These are phyloP conservation scores for Hormaphis cornu DNA, from an alignment of 1,140 invertebrate species.

Conservation along the genomic window DNA sequence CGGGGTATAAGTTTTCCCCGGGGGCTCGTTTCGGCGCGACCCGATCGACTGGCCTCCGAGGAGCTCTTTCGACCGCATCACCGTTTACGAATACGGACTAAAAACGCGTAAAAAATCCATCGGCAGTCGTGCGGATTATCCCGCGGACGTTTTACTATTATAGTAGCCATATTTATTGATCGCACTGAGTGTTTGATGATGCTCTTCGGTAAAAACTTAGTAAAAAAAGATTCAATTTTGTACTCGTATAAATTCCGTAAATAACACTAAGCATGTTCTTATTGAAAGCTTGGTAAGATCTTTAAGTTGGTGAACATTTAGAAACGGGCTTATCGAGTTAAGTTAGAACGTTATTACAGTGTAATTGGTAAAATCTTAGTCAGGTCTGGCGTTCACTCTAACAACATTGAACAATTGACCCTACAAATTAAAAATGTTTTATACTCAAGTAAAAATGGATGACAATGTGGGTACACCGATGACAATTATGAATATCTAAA, in stretches of 20 bases:
- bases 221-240: too few relatives aligned
- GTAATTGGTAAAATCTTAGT: constrained; percentile 1
- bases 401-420: neutral
- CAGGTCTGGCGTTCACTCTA: neutral
- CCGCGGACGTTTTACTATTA: too few relatives aligned
- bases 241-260: too few relatives aligned
- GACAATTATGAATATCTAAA: constrained; percentile 2
- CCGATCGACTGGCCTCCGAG: too few relatives aligned
- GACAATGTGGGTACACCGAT: constrained; percentile 1
- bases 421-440: neutral
- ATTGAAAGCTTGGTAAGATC: neutral
- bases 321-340: neutral
- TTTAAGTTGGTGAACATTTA: neutral
- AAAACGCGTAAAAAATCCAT: too few relatives aligned
- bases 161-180: neutral
- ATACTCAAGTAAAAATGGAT: neutral
- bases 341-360: neutral
- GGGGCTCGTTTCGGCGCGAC: neutral
- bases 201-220: neutral
- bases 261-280: too few relatives aligned
- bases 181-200: neutral
- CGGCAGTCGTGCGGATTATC: too few relatives aligned
- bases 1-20: neutral
- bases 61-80: too few relatives aligned
- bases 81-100: too few relatives aligned